A percentile compares a stretch with the other conserved stretches of the same genome.
These are phyloP conservation scores for Mesorhabditis spiculigera DNA, from an alignment of 2,888 invertebrate genomes.

Conservation along the genomic window DNA sequence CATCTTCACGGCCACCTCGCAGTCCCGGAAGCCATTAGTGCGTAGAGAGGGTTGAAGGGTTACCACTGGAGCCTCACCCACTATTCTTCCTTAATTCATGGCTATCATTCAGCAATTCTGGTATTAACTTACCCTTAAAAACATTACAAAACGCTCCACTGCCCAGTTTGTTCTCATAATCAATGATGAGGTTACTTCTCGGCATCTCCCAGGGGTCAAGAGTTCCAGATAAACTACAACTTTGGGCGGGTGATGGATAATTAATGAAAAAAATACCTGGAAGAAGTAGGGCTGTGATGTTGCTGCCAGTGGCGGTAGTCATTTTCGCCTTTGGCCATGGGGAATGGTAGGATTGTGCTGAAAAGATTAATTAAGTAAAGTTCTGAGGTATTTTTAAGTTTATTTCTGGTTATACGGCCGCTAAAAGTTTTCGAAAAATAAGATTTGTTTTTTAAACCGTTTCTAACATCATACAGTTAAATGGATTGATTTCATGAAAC, in stretches of 20 bases:
- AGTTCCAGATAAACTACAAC: constrained; percentile 10
- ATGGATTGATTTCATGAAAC: no score
- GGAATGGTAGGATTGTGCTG: constrained; percentile 2
- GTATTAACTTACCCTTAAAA: constrained; percentile 25
- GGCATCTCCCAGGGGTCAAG: constrained; percentile 33
- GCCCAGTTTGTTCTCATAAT: constrained; percentile 48
- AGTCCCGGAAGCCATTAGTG: constrained; percentile 31
- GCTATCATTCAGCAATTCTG: background rate
- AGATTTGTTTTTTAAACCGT: no score
- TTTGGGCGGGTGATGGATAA: background rate
- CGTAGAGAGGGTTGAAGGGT: constrained; percentile 31
- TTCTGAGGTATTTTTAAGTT: background rate
- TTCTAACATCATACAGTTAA: no score
- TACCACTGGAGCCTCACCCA: constrained; percentile 43
- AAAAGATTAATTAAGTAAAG: background rate
- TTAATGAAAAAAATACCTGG: background rate
- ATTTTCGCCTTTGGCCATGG: background rate
- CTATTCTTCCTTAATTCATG: constrained; percentile 26
- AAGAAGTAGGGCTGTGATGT: background rate
- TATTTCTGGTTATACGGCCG: background rate
- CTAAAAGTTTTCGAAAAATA: background rate
- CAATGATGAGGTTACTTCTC: constrained; percentile 32
- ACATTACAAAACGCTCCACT: constrained; percentile 52
- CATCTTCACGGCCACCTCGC: constrained; percentile 49
- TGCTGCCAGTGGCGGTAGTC: background rate